Evolutionary conservation across 2,888 invertebrate genomes (phyloP).

Genomic region (Watsonalla binaria): DNA sequence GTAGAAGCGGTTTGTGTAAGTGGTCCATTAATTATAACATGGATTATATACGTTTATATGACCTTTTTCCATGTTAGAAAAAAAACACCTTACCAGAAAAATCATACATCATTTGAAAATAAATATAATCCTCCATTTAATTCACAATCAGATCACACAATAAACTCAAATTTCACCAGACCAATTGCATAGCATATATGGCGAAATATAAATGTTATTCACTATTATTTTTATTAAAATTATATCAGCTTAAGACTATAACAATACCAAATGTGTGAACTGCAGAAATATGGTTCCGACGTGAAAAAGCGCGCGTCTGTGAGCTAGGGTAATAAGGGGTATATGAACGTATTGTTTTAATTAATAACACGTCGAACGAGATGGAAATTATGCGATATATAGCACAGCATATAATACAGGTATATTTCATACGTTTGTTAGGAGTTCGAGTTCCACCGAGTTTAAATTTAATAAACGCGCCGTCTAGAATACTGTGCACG

Average conservation of each 20-base stretch:
- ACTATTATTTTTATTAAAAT: no score
- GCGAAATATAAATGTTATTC: no score
- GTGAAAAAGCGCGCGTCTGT: not conserved
- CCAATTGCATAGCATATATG: no score
- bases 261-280: no score
- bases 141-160: no score
- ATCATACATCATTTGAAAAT: no score
- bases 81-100: no score
- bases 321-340: not conserved
- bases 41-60: not conserved
- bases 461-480: not conserved
- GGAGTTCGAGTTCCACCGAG: not conserved
- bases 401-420: not conserved
- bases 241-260: no score
- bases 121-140: no score
- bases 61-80: not conserved
- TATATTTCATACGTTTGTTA: not conserved
- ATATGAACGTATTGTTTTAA: conserved; percentile 1
- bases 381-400: not conserved
- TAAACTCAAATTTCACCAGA: no score
- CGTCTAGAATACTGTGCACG: not conserved
- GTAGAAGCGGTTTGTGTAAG: not conserved
- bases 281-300: no score
- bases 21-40: not conserved
- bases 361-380: not conserved